Conservation (phyloP, 2,113 vertebrate genomes). For the Hemicordylus capensis region DNA sequence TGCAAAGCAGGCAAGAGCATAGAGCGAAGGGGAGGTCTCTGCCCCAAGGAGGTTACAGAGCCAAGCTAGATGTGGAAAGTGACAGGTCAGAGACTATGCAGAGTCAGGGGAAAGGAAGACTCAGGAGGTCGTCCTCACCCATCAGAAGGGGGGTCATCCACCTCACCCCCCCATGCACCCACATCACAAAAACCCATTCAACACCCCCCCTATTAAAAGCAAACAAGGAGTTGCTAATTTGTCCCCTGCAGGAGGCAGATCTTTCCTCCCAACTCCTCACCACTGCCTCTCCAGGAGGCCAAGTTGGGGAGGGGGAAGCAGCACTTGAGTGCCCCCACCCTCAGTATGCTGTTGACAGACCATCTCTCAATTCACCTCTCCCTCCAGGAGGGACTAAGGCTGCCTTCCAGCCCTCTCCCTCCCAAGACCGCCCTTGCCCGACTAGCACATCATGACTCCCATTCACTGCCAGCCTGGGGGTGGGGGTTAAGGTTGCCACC, state of each 20-base stretch:
- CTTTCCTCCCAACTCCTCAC: background rate
- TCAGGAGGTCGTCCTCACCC: background rate
- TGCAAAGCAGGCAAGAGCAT: no score
- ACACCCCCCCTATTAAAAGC: background rate
- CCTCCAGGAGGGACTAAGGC: no score
- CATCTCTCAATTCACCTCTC: background rate
- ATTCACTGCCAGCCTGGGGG: background rate
- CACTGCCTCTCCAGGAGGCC: background rate
- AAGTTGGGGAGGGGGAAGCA: no score
- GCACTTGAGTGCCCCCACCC: background rate
- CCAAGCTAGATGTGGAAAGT: background rate
- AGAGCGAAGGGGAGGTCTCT: background rate
- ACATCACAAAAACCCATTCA: background rate
- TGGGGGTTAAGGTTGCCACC: background rate
- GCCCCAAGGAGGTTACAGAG: background rate
- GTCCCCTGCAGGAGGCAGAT: background rate
- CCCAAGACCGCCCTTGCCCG: background rate
- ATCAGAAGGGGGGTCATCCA: no score
- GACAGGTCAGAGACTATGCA: background rate
- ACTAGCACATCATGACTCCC: background rate
- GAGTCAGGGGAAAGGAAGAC: background rate
- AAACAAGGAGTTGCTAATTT: background rate
- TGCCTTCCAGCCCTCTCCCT: no score
- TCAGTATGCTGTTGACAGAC: background rate
- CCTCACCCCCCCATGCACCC: background rate